Base-by-base conservation (phyloP, 2,797 vertebrate species). In the Bovichtus diacanthus region DNA sequence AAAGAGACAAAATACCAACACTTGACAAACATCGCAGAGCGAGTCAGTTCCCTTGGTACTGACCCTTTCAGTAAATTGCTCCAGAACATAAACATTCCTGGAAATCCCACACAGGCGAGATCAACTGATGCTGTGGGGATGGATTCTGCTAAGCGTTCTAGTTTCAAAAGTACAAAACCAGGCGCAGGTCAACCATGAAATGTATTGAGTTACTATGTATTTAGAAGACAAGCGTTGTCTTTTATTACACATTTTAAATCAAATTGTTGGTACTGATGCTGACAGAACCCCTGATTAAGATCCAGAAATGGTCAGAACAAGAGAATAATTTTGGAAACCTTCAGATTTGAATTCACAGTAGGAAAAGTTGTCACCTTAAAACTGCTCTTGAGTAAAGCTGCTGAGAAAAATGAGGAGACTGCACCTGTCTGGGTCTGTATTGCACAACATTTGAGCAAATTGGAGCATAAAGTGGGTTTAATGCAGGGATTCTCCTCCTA, bases 391-490 rank as follows among this genome's bases (percentile, higher is more conserved):
- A 72, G 53, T 61, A 16, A 51, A 63, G 68, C 77, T 38, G 56
- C n/a, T 69, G 38, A 27, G 71, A 47, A 82, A 55, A 76, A 69
- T 76, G 78, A 78, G 44, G 76, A 78, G 74, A 78, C 56, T 59
- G 78, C 74, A 76, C 80, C 77, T 84, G 80, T 49, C 69, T 44
- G 74, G 85, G 64, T 76, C 49, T 39, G 68, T 65, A 63, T 84
- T 86, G 76, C 87, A 49, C 81, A 79, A 71, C 39, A 67, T 84
- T 87, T 27, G 55, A 43, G 66, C 75, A 83, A 87, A 89, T 41
- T 92, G 82, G 83, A 86, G 86, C 81, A 83, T 85, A 68, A 90
- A 85, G 70, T 80, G 58, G 67, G 19, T 51, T 82, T 62, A 87
- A 84, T 80, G 87, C 71, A 66, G 44, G 16, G 65, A 64, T 66